Conservation (phyloP, 2,888 invertebrate genomes). For the Idaea biselata region DNA sequence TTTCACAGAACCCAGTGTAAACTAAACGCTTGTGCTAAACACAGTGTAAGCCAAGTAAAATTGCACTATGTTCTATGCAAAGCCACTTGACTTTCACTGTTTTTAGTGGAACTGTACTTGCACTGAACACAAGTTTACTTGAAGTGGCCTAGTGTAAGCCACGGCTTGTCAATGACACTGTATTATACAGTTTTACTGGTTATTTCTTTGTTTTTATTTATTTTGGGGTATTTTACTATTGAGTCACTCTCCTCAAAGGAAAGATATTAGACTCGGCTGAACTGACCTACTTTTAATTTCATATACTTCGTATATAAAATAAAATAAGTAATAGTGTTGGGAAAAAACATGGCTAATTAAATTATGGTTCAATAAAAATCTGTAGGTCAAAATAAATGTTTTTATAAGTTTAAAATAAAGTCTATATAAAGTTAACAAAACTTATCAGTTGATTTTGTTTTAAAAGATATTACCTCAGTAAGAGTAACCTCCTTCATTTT, state of each 20-base stretch:
- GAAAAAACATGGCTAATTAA: neutral
- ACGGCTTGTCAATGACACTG: too few species aligned
- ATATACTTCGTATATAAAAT: neutral
- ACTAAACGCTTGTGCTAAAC: too few species aligned
- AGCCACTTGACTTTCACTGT: too few species aligned
- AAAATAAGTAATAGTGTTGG: neutral
- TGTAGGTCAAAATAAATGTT: neutral
- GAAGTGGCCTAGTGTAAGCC: too few species aligned
- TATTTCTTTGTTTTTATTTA: too few species aligned
- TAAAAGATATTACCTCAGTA: neutral
- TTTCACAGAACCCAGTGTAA: too few species aligned
- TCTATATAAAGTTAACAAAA: neutral
- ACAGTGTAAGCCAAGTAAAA: too few species aligned
- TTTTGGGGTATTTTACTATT: neutral
- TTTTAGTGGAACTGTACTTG: too few species aligned
- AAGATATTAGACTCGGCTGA: neutral
- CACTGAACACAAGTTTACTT: too few species aligned
- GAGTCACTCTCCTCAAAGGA: neutral
- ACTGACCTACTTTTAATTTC: neutral
- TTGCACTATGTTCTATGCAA: too few species aligned
- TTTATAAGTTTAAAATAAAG: neutral
- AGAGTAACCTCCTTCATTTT: too few species aligned
- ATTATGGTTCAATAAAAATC: neutral
- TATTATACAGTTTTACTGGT: too few species aligned
- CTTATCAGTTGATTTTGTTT: neutral